phyloP scores from a whole-genome alignment of 1,140 invertebrate species.

The Lepidurus arcticus region DNA sequence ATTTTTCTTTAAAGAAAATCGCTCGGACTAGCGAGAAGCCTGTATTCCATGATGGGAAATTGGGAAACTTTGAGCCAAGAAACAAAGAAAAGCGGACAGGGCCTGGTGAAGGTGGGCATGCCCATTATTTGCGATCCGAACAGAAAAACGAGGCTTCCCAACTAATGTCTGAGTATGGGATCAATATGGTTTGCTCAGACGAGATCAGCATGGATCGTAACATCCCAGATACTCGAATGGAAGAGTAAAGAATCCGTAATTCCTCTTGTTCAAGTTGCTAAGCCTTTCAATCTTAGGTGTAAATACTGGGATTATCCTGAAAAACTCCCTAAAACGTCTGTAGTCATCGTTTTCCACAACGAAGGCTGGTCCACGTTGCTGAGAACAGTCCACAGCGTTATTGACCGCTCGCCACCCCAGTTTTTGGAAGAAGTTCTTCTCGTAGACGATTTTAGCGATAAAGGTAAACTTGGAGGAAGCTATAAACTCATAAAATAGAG shows the following conservation, averaged over 20 bases:
- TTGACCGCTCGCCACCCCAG: constrained; percentile 83
- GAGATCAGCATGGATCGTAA: constrained; percentile 76
- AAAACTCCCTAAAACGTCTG: constrained; percentile 80
- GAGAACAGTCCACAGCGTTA: constrained; percentile 92
- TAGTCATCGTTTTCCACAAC: constrained; percentile 98
- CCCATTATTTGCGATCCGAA: constrained; percentile 63
- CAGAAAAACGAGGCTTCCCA: constrained; percentile 68
- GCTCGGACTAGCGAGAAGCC: constrained; percentile 36
- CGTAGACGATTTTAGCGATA: constrained; percentile 96
- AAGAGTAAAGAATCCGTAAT: constrained; percentile 57
- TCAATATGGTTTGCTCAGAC: constrained; percentile 96
- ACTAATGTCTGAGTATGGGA: constrained; percentile 83
- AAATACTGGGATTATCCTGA: constrained; percentile 94
- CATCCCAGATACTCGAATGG: constrained; percentile 77
- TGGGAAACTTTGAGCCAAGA: constrained; percentile 53
- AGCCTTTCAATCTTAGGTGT: constrained; percentile 57
- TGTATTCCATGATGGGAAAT: constrained; percentile 43
- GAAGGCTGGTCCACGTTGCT: constrained; percentile 93
- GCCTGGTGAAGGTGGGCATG: constrained; percentile 76
- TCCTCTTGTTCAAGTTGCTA: constrained; percentile 13
- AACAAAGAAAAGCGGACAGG: constrained; percentile 55
- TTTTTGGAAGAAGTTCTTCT: constrained; percentile 92
- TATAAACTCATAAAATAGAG: not conserved
- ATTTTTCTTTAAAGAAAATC: not conserved
- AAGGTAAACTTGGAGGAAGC: constrained; percentile 53